Conservation (phyloP, 1,140 invertebrate genomes). For the honey bee (Apis mellifera) region DNA sequence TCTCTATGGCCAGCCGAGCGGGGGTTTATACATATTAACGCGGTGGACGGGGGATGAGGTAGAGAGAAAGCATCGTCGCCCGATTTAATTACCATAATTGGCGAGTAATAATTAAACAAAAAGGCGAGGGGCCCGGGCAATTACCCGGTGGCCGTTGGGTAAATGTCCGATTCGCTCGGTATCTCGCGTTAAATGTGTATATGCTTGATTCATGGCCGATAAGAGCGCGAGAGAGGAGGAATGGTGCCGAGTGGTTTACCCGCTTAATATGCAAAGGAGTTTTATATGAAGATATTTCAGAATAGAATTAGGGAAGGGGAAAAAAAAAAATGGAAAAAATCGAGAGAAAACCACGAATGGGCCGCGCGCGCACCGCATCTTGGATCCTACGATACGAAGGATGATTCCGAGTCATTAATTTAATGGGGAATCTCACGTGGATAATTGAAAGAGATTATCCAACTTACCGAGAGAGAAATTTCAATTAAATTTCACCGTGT, state of each 20-base stretch:
- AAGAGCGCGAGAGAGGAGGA: too few species aligned
- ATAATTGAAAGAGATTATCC: neutral
- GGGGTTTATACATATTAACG: constrained; percentile 43
- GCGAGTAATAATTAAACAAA: constrained; percentile 45
- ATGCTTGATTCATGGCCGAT: neutral
- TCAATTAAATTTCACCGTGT: neutral
- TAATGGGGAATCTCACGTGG: too few species aligned
- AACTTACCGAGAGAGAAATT: neutral
- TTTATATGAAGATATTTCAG: too few species aligned
- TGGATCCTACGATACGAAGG: too few species aligned
- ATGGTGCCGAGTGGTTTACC: too few species aligned
- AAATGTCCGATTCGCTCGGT: neutral
- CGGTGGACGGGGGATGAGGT: neutral
- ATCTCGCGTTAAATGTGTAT: neutral
- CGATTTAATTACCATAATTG: constrained; percentile 47
- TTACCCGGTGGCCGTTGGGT: neutral
- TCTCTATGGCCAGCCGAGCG: neutral
- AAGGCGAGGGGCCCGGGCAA: constrained; percentile 14
- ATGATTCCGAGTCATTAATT: too few species aligned
- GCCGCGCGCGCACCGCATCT: too few species aligned
- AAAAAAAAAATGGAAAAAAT: too few species aligned
- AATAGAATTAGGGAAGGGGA: too few species aligned
- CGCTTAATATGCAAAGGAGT: too few species aligned
- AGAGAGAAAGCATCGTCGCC: neutral
- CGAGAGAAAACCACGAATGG: too few species aligned